Conservation (phyloP, 2,888 invertebrate species). For the Oscheius onirici region DNA sequence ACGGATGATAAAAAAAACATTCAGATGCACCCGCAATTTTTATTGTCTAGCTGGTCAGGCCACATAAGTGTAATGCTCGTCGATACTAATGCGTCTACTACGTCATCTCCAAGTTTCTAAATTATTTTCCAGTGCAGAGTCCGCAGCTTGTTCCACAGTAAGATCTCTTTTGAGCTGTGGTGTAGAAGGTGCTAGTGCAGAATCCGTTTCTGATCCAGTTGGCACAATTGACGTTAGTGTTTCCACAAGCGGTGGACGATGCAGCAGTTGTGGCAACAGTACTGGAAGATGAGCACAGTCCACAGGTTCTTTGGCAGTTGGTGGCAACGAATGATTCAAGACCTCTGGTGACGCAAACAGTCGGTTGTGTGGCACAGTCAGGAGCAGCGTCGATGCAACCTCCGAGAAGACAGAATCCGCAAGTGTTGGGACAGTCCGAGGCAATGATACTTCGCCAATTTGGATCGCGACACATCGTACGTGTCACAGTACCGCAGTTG, state of each 20-base stretch:
- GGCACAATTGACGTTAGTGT: too few species aligned
- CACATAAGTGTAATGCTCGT: too few species aligned
- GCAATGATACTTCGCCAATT: constrained; percentile 9
- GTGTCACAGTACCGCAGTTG: constrained; percentile 8
- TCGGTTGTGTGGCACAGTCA: constrained; percentile 6
- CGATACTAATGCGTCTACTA: too few species aligned
- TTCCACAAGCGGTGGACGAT: too few species aligned
- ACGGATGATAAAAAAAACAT: too few species aligned
- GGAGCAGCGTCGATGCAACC: constrained; percentile 30
- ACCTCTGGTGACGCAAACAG: neutral
- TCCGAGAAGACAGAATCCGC: constrained; percentile 22
- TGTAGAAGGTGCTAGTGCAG: neutral
- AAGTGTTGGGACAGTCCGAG: constrained; percentile 8
- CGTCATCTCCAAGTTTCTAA: too few species aligned
- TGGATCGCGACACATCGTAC: neutral
- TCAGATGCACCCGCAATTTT: too few species aligned
- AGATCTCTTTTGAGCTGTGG: neutral
- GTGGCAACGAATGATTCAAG: neutral
- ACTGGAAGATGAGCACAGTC: neutral
- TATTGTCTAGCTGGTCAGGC: too few species aligned
- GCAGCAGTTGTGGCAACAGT: neutral
- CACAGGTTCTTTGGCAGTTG: constrained; percentile 6
- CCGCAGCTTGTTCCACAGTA: neutral
- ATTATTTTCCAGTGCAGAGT: too few species aligned
- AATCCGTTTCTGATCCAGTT: constrained; percentile 6